Percentiles rank a stretch among this genome's conserved stretches.
phyloP scores from a whole-genome alignment of 2,113 vertebrate species.

The Onychorhynchus coronatus region DNA sequence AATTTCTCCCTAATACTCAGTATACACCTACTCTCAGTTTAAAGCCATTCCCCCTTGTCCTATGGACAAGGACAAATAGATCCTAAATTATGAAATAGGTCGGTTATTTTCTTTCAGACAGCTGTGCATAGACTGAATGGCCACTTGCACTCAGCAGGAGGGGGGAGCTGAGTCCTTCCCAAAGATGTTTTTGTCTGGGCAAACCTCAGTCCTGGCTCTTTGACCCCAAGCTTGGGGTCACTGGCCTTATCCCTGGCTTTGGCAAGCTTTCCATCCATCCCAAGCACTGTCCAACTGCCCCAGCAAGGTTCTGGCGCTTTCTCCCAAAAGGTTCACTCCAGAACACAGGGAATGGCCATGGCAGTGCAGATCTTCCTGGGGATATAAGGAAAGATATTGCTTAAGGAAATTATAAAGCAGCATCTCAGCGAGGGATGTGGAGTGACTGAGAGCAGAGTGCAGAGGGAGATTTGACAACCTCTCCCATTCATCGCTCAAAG shows the following conservation, averaged over 20 bases:
- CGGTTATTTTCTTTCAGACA: neutral
- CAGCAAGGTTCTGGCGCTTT: neutral
- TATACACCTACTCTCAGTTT: neutral
- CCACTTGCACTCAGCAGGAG: accelerated
- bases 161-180: neutral
- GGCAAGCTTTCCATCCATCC: neutral
- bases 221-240: neutral
- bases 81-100: neutral
- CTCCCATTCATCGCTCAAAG: constrained; percentile 64
- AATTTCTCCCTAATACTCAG: neutral
- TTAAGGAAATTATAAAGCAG: constrained; percentile 12
- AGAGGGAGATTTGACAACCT: constrained; percentile 59
- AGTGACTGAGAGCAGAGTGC: neutral
- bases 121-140: accelerated
- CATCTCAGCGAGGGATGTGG: neutral
- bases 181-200: neutral
- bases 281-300: neutral
- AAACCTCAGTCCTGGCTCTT: neutral
- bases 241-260: neutral
- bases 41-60: neutral
- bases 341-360: neutral
- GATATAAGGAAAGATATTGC: neutral
- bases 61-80: neutral
- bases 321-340: accelerated
- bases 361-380: neutral